Evolutionary conservation across 30 jellyfish, hydroid and myxozoan genomes (phyloP).

Genomic region (Aurelia aurita): DNA sequence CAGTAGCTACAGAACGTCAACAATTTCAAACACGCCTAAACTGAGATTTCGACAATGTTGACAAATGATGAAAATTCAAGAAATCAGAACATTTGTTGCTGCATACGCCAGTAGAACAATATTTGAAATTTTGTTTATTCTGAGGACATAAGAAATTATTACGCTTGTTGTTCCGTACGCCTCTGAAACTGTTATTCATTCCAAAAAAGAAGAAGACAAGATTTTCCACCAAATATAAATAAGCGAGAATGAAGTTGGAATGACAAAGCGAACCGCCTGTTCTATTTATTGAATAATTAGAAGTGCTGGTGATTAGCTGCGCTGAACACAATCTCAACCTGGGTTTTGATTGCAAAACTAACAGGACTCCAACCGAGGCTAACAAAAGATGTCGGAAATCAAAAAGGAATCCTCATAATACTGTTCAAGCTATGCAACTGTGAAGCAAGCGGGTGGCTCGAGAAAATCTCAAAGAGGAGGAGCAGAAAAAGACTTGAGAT

Average conservation of each 20-base stretch:
- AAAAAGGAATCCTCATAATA: constrained; percentile 52
- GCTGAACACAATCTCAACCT: constrained; percentile 48
- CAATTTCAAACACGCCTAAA: background rate
- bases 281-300: constrained; percentile 47
- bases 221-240: too few relatives aligned
- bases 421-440: constrained; percentile 57
- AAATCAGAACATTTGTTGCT: too few relatives aligned
- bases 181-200: too few relatives aligned
- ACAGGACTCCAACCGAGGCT: constrained; percentile 73
- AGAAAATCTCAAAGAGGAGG: constrained; percentile 55
- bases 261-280: constrained; percentile 52
- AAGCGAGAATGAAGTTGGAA: background rate
- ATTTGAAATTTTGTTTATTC: too few relatives aligned
- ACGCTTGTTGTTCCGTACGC: too few relatives aligned
- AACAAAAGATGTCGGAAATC: constrained; percentile 71
- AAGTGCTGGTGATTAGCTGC: constrained; percentile 41
- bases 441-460: constrained; percentile 55
- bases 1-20: background rate
- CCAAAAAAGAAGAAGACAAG: too few relatives aligned
- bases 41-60: background rate
- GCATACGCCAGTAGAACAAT: too few relatives aligned
- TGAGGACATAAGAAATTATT: too few relatives aligned
- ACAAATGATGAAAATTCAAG: too few relatives aligned
- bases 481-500: constrained; percentile 41
- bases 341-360: constrained; percentile 51